Base-by-base conservation (phyloP, 2,797 vertebrate genomes). In the Anabas testudineus region DNA sequence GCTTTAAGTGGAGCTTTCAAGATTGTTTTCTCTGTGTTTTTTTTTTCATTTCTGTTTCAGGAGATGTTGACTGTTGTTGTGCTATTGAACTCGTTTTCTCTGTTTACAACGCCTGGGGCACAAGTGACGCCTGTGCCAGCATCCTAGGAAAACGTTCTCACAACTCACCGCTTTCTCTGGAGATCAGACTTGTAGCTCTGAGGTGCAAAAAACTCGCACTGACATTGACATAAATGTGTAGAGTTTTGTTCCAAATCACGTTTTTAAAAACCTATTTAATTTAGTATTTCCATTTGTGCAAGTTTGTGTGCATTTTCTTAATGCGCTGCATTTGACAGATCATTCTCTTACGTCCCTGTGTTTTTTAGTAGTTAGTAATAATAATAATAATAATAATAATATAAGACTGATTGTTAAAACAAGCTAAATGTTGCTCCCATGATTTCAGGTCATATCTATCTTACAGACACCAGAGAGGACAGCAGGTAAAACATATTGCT, bases 81-180 rank as follows among this genome's bases (percentile, higher is more conserved):
- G 72, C 77, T 58, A 49, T 84, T 63, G 57, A 82, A 79, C 75
- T 76, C 68, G 54, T 52, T 56, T 71, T 62, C 62, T 77, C 37
- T 88, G 86, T 88, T 90, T 81, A 84, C 71, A 68, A 57, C 0
- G 67, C 84, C 84, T 75, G 70, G 56, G 76, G 84, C 83, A 70
- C 1, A 49, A 76, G 80, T 74, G 71, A 76, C 28, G 28, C 73
- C 62, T 84, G 54, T 69, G 60, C 62, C 52, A 46, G 67, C 79
- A 63, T 78, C 64, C 51, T 63, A 62, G 42, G 4, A 68, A 83
- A 83, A 65, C 37, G 68, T 46, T 65, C 56, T 83, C 75, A 67
- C 64, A 36, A 36, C 34, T 36, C 10, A 80, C 74, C 78, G 60
- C 46, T 77, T 76, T 79, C 83, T 74, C 62, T 22, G 42, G 79